Percentiles rank a stretch among this genome's conserved stretches.
These are phyloP conservation scores for Aradophagus sp. DNA, from an alignment of 1,140 invertebrate species.

Conservation along the genomic window DNA sequence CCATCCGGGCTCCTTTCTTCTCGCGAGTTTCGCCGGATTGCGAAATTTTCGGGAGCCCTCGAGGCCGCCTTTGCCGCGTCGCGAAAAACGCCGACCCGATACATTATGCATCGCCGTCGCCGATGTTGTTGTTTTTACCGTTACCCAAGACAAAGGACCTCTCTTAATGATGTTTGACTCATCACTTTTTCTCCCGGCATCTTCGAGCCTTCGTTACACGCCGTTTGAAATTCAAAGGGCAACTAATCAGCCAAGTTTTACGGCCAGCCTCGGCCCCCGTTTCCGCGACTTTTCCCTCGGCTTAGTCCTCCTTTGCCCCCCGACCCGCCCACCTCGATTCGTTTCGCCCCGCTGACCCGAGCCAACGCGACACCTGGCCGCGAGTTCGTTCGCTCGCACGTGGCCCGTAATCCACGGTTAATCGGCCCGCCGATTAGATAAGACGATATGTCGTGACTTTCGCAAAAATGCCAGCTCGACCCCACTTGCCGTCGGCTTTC, in stretches of 20 bases:
- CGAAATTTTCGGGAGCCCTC: conserved; percentile 50
- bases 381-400: conserved; percentile 19
- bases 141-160: conserved; percentile 22
- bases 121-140: conserved; percentile 47
- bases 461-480: conserved; percentile 24
- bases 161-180: conserved; percentile 52
- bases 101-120: conserved; percentile 46
- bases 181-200: conserved; percentile 41
- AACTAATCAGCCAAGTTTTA: conserved; percentile 24
- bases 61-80: conserved; percentile 27
- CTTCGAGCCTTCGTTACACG: conserved; percentile 41
- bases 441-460: conserved; percentile 45
- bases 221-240: conserved; percentile 26
- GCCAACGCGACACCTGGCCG: conserved; percentile 1
- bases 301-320: too few relatives aligned
- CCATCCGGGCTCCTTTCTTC: conserved; percentile 45
- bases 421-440: conserved; percentile 46
- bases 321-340: too few relatives aligned
- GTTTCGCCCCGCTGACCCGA: background rate
- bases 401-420: conserved; percentile 3
- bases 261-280: background rate
- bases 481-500: conserved; percentile 17
- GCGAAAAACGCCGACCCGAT: conserved; percentile 42
- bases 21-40: conserved; percentile 52
- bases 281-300: too few relatives aligned